Evolutionary conservation across 2,888 invertebrate genomes (phyloP), one percentile per base, ranked within the genome.

Genomic region (Exocentrus adspersus): DNA sequence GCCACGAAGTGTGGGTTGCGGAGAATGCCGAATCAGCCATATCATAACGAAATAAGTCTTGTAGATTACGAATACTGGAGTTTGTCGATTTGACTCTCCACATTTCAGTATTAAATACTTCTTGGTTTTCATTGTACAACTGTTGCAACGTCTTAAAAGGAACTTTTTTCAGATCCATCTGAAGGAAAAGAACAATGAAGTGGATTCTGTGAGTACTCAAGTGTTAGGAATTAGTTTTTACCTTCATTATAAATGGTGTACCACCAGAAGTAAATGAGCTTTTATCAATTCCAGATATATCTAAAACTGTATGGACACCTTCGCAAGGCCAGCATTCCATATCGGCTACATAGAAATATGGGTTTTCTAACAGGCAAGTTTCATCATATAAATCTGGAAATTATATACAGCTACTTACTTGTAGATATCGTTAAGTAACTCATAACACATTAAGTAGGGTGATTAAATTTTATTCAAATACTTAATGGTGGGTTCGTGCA

Each of bases 291-390:
- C 87, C 86, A 60, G 87, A 86, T 53, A 92, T 82, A 80, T 92
- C 88, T 59, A 89, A 84, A 37, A 94, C 86, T 74, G 88, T 88
- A 70, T 86, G 86, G 0, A 92, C 87, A 73, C 87, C 84, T 76
- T 89, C 89, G 76, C 94, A 95, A 0, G 94, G 93, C 87, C 91
- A 92, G 78, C 94, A 94, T 78, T 93, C 93, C 86, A 94, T 89
- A 75, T 92, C 91, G n/a, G 87, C 85, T 7, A 93, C 88, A 78
- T 89, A 88, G 79, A 93, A 95, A 78, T 90, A 92, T 10, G 94
- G 94, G 83, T 95, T 95, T 78, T 90, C 89, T 72, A 94, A 82
- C 32, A 95, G 83, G 79, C 94, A 95, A 76, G 91, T 90, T 82
- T 94, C 94, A 84, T 94, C 93, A 48, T 67, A 57, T 14, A 48